Percentiles rank a stretch among this genome's conserved stretches.
Evolutionary conservation across 2,113 vertebrate species (phyloP).

Genomic region (Eidolon helvum): DNA sequence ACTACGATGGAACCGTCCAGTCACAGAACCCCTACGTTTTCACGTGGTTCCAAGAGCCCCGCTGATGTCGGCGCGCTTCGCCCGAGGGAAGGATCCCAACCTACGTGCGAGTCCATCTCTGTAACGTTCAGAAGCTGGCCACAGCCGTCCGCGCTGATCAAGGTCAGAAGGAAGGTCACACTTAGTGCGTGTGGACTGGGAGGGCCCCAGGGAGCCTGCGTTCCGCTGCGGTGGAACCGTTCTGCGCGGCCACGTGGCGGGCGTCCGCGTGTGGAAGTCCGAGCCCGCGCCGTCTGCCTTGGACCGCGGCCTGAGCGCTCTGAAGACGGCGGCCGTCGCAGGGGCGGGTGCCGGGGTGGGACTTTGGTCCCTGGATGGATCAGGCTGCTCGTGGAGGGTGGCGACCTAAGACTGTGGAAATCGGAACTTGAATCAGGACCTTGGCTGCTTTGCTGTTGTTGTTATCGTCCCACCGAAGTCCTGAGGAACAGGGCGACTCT

Average conservation of each 20-base stretch:
- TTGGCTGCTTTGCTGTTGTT: neutral
- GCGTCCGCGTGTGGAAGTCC: neutral
- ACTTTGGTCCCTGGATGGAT: neutral
- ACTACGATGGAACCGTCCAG: too few species aligned
- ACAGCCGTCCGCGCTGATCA: neutral
- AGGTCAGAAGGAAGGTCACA: neutral
- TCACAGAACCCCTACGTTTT: neutral
- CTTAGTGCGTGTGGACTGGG: neutral
- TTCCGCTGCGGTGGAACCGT: neutral
- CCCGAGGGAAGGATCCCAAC: neutral
- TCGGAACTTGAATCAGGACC: neutral
- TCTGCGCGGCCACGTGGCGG: neutral
- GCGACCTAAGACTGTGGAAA: neutral
- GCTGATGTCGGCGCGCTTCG: neutral
- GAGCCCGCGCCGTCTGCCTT: neutral
- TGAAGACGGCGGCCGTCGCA: neutral
- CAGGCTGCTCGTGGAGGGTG: neutral
- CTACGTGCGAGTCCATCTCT: neutral
- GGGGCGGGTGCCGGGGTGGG: too few species aligned
- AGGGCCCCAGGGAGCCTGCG: neutral
- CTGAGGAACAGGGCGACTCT: neutral
- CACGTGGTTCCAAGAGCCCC: neutral
- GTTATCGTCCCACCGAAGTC: neutral
- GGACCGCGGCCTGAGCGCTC: too few species aligned
- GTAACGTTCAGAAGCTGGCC: neutral